Evolutionary conservation across 2,113 vertebrate genomes (phyloP).

Genomic region (Burhinus oedicnemus): DNA sequence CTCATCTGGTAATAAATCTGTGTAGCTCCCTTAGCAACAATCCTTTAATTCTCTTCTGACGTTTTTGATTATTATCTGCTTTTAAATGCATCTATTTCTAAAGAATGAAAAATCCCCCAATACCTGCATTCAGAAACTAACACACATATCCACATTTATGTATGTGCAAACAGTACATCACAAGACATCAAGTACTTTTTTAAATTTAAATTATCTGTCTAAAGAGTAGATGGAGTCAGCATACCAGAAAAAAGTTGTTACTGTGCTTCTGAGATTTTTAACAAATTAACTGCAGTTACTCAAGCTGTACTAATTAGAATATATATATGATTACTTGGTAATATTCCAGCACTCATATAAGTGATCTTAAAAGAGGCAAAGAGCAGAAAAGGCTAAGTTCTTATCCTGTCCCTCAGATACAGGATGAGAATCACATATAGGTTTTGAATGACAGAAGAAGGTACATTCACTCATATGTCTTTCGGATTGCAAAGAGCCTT

Average conservation of each 20-base stretch:
- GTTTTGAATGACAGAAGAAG: not conserved
- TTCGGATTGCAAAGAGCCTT: not conserved
- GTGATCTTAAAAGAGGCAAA: not conserved
- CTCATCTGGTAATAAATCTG: not conserved
- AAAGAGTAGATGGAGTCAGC: not conserved
- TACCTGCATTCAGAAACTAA: not conserved
- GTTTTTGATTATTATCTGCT: not conserved
- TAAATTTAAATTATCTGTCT: not conserved
- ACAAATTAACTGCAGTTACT: not conserved
- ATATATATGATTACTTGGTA: not conserved
- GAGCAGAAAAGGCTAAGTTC: not conserved
- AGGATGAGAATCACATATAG: not conserved
- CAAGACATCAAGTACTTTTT: not conserved
- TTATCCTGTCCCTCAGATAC: not conserved
- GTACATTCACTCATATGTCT: not conserved
- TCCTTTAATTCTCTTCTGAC: not conserved
- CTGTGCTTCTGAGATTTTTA: not conserved
- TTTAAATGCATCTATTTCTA: not conserved
- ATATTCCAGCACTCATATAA: not conserved
- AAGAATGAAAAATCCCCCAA: not conserved
- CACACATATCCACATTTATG: not conserved
- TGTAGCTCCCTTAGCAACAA: not conserved
- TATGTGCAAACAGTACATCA: not conserved
- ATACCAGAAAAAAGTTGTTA: not conserved
- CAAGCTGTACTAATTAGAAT: not conserved